Evolutionary conservation across 23 tunicate genomes (phyloP).

Genomic region (Styela clava): DNA sequence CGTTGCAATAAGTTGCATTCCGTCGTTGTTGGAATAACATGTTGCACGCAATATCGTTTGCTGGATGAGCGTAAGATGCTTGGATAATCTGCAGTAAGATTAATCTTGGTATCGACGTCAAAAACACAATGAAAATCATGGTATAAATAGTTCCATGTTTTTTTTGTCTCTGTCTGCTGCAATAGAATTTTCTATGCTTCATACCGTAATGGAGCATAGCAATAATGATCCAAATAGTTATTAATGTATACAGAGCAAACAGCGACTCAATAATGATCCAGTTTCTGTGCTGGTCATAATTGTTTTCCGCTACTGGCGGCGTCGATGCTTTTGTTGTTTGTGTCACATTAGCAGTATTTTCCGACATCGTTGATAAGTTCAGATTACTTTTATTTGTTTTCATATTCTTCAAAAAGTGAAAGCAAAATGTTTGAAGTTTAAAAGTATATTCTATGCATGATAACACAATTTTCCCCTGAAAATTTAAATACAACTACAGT

Average conservation of each 20-base stretch:
- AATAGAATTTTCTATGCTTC: not conserved
- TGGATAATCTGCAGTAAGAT: not conserved
- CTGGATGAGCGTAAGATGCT: not conserved
- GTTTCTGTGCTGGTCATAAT: not conserved
- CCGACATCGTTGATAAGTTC: not conserved
- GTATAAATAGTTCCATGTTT: not conserved
- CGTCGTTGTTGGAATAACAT: too few species aligned
- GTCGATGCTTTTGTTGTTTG: not conserved
- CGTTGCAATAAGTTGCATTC: too few species aligned
- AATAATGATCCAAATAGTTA: not conserved
- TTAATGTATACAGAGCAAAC: not conserved
- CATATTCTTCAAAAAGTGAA: too few species aligned
- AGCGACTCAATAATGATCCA: not conserved
- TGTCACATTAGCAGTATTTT: not conserved
- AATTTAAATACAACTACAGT: too few species aligned
- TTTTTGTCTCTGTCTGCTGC: not conserved
- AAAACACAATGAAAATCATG: not conserved
- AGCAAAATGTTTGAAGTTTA: too few species aligned
- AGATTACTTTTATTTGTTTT: too few species aligned
- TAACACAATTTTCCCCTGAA: too few species aligned
- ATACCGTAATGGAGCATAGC: not conserved
- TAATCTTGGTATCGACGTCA: not conserved
- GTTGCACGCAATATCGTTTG: not conserved
- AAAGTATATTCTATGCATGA: too few species aligned
- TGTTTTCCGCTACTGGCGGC: not conserved